phyloP scores from a whole-genome alignment of 2,113 vertebrate genomes.

The Delphinus delphis region DNA sequence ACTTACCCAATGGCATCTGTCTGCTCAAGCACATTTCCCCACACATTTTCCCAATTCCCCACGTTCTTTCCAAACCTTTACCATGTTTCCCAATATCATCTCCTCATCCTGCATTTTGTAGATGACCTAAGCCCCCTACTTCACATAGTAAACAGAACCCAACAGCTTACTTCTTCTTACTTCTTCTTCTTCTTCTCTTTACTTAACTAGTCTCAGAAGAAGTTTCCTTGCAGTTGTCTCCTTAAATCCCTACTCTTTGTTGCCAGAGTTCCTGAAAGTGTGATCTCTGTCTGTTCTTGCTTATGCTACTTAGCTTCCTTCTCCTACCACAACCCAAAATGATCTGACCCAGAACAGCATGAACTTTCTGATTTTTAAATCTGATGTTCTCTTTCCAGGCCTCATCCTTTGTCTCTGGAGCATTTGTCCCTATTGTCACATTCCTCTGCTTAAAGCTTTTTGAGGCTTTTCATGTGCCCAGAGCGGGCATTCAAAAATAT shows the following conservation, averaged over 20 bases:
- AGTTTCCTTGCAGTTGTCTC: neutral
- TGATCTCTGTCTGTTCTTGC: neutral
- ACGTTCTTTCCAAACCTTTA: neutral
- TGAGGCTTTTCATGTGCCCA: neutral
- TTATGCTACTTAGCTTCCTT: neutral
- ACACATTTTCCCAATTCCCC: neutral
- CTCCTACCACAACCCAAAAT: neutral
- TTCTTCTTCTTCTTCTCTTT: neutral
- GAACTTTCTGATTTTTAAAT: neutral
- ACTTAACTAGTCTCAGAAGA: neutral
- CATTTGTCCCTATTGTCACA: neutral
- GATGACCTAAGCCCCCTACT: neutral
- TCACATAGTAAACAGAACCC: neutral
- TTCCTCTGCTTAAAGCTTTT: slow-evolving; percentile 15
- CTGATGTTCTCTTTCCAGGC: neutral
- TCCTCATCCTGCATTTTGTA: neutral
- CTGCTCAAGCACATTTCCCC: neutral
- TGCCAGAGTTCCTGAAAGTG: neutral
- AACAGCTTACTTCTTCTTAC: too few species aligned
- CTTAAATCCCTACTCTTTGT: neutral
- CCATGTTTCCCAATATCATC: neutral
- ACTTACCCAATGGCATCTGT: neutral
- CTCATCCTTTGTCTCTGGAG: neutral
- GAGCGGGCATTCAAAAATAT: neutral
- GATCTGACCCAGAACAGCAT: neutral